Evolutionary conservation across 2,113 vertebrate species (phyloP), one percentile per base, ranked within the genome.

Genomic region (Scophthalmus maximus): DNA sequence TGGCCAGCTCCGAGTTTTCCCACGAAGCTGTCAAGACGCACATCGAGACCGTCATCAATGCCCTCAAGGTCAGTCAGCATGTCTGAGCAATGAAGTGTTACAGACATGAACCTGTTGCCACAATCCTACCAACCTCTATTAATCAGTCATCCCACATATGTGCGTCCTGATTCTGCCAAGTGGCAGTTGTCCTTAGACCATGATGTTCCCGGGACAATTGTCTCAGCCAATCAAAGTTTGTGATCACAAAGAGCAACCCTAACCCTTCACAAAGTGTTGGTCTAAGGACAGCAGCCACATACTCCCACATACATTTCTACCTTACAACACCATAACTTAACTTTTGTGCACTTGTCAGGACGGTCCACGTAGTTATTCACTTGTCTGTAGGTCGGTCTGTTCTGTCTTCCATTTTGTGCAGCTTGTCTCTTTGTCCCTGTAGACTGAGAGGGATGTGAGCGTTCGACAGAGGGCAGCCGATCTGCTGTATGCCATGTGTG

Each of bases 401-500:
- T 46, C 7, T 47, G 36, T n/a, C 17, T 15, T 40, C 17, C 14
- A 14, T 40, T 40, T 40, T 40, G 14, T 40, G n/a, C 32, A 6
- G 32, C 32, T 9, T 44, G 42, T 44, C 3, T 25, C 10, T 38
- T 9, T 84, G 30, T 64, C 20, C 57, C 22, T 50, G 18, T 84
- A 97, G 96, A 97, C 96, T 4, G 96, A 97, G 88, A 89, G 96
- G 65, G 96, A 97, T 0, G 96, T 97, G 65, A 97, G 96, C 0
- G 96, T 97, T 6, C 92, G 96, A 11, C 96, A 97, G 92, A 90
- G 96, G 51, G 96, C 96, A 0, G 96, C 96, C 0, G 96, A 97
- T 68, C 94, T 97, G 63, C 93, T 97, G 2, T 97, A 97, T 0
- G 96, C 96, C 88, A 97, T 97, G 96, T 97, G 96, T 5, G 96